Base-by-base conservation (phyloP, 2,888 invertebrate genomes). In the Stenolophus ochropezus region DNA sequence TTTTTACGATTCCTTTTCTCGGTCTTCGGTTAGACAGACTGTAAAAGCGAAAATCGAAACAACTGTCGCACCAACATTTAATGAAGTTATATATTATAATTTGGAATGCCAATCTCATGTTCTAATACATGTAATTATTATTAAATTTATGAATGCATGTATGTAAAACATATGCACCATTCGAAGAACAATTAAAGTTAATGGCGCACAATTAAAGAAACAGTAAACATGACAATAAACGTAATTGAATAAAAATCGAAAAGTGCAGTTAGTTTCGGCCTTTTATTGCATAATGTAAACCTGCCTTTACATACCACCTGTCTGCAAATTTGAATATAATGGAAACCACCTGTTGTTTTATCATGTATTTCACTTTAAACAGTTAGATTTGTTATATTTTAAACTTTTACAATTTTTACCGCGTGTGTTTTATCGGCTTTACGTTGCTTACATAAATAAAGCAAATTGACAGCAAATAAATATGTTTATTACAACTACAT, bases 271-370 rank as follows among this genome's bases (percentile, higher is more conserved):
- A 61, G 14, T 61, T 61, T 61, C 25, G 14, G 61, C 25, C 61
- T 61, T 56, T 56, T 25, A 61, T 61, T 61, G 61, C 61, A 61
- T 61, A 61, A 61, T 77, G 61, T 77, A 77, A 77, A 61, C 25
- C 77, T 4, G 49, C 25, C 77, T 77, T 75, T 65, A 47, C 23
- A 16, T 65, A 65, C 77, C 75, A 75, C 75, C 75, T 75, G 75
- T 53, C 53, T 75, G 75, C 75, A 75, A 61, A 77, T 77, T 77
- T 77, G 61, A 77, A 77, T 77, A 77, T 77, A 77, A 77, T 77
- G 77, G 47, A 61, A 77, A 65, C 77, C 77, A 77, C 77, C 77
- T 77, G 77, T 77, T 77, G 77, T 77, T 77, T 61, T 61, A 77
- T 61, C 58, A 77, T 77, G 77, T 77, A 20, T 58, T 77, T 65